Base-by-base conservation (phyloP, 2,797 vertebrate species). In the Jordanella pulchra region DNA sequence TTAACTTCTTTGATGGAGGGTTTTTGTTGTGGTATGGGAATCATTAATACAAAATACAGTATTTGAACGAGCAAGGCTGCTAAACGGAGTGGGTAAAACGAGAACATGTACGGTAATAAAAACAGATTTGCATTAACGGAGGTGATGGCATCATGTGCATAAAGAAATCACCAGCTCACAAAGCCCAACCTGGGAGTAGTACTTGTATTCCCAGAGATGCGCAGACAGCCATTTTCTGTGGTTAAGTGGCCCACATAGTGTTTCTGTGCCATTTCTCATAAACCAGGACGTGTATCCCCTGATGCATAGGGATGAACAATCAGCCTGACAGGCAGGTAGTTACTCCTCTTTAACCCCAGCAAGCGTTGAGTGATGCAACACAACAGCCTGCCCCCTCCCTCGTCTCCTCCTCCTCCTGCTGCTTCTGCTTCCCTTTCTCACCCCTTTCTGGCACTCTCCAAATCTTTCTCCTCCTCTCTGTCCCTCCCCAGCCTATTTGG, bases 251-350 rank as follows among this genome's bases (percentile, higher is more conserved):
- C 87, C 89, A 88, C 86, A 90, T 82, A 84, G 90, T 64, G 76
- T 84, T 79, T 85, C 77, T 28, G 60, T 76, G 35, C 85, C 86
- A 89, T 91, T 78, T 78, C 85, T 91, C 91, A 92, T 86, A 85
- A 91, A 93, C 85, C 80, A 55, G 92, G 89, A 91, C 80, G 23
- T 65, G 75, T 85, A 89, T 88, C 83, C 85, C 91, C 87, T 85
- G 86, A 90, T 90, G 91, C 90, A 91, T 82, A 87, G 89, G 90
- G 87, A 92, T 87, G 89, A 93, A 93, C 91, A 92, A 88, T 90
- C 84, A 90, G 86, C 84, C 89, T 92, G 93, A 93, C 92, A 93
- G 90, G 86, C 91, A 94, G 92, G 90, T 91, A 93, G 90, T 94
- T 93, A 91, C 90, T 92, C 91, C 91, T 93, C 84, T 88, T 94